Evolutionary conservation across 2,113 vertebrate species (phyloP).

Genomic region (Enhydra lutris): DNA sequence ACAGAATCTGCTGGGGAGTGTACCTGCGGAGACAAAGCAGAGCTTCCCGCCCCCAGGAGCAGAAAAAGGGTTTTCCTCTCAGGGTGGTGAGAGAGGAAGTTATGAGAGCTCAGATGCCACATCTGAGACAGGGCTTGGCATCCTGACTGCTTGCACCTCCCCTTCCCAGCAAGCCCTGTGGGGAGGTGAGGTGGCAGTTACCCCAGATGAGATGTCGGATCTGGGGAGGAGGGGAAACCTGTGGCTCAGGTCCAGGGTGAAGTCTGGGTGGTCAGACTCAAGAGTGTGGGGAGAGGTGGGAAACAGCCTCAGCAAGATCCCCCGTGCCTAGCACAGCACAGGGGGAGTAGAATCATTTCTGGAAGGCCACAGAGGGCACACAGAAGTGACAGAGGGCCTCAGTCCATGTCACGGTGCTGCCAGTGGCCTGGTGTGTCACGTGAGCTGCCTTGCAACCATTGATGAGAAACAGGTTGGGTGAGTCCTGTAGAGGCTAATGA

Average conservation of each 20-base stretch:
- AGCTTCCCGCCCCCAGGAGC: background rate
- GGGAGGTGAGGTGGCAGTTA: background rate
- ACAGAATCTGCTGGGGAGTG: background rate
- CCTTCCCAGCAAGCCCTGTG: background rate
- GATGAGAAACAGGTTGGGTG: background rate
- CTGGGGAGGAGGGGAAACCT: background rate
- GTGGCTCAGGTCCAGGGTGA: background rate
- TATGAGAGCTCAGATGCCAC: background rate
- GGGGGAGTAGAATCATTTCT: background rate
- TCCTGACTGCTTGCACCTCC: background rate
- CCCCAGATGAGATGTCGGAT: background rate
- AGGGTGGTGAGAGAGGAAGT: background rate
- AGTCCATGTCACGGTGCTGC: background rate
- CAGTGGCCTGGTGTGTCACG: too few species aligned
- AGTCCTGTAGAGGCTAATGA: background rate
- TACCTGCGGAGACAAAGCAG: background rate
- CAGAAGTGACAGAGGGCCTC: background rate
- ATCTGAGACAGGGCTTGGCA: background rate
- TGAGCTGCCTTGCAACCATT: background rate
- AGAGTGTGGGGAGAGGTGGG: background rate
- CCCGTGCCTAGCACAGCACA: background rate
- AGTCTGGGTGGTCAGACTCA: background rate
- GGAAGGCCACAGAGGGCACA: background rate
- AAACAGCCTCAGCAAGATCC: too few species aligned
- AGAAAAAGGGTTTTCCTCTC: background rate